phyloP scores from a whole-genome alignment of 2,888 invertebrate genomes.

The Plagodis pulveraria region DNA sequence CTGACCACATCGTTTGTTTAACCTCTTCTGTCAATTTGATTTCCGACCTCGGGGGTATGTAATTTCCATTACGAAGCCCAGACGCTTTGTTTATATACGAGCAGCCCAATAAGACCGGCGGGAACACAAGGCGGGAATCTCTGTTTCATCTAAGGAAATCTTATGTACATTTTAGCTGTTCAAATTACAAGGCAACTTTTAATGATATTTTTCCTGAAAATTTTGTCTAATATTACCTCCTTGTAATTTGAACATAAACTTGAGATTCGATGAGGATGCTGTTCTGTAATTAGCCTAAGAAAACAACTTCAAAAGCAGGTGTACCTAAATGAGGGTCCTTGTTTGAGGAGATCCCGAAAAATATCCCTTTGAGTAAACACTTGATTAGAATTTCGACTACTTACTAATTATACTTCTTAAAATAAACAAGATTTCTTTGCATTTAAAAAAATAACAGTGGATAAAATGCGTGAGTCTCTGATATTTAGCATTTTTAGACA shows the following conservation, averaged over 20 bases:
- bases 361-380: slow-evolving; percentile 9
- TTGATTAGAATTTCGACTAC: slow-evolving; percentile 1
- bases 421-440: neutral
- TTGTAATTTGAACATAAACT: slow-evolving; percentile 24
- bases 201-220: slow-evolving; percentile 28
- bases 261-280: slow-evolving; percentile 23
- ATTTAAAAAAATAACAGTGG: no score
- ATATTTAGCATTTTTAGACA: no score
- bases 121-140: slow-evolving; percentile 42
- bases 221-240: slow-evolving; percentile 13
- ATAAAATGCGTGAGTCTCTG: no score
- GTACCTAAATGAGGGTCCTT: slow-evolving; percentile 36
- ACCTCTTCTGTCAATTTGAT: slow-evolving; percentile 85
- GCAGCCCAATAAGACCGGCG: slow-evolving; percentile 64
- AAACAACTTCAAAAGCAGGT: slow-evolving; percentile 26
- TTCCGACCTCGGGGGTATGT: slow-evolving; percentile 82
- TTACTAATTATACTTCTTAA: neutral
- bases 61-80: slow-evolving; percentile 80
- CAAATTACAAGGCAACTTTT: slow-evolving; percentile 34
- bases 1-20: slow-evolving; percentile 83
- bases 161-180: slow-evolving; percentile 42
- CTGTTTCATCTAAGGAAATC: slow-evolving; percentile 59
- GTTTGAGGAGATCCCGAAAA: slow-evolving; percentile 1
- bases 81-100: slow-evolving; percentile 76
- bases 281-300: slow-evolving; percentile 24